Base-by-base conservation (phyloP, 2,888 invertebrate genomes). In the Epinotia brunnichana region DNA sequence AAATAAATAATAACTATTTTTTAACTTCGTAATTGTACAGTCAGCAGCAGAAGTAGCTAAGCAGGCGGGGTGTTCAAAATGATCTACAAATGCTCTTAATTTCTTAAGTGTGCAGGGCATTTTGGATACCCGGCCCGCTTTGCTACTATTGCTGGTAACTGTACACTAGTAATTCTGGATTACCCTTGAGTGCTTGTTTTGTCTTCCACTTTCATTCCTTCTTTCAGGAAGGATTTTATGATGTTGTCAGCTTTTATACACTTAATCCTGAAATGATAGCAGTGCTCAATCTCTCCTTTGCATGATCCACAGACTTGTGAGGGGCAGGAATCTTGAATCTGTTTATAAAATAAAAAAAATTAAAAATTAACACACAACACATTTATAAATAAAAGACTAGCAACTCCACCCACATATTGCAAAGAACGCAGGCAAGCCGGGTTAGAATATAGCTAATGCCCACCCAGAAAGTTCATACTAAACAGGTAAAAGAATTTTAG, bases 181-280 rank as follows among this genome's bases (percentile, higher is more conserved):
- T 71, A 73, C 68, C 69, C 74, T 35, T 70, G 53, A 62, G 74
- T 69, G 57, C 57, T 19, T 59, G 64, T 44, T 73, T 82, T 81
- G 62, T 78, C 80, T 76, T 83, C 81, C 64, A 73, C 67, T 61
- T 76, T 57, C 70, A 83, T 81, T 73, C 83, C 82, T 54, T 79
- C 79, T 72, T 80, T 85, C 15, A 86, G 66, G 44, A 90, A 77
- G 29, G 88, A 83, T 76, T 83, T 87, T 63, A 90, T 81, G 70
- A 82, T 81, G 63, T 75, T 81, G 74, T 93, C 85, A 3, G 94
- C 87, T 35, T 87, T 87, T 66, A 88, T 85, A 76, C 93, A 92
- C 78, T 90, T 90, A n/a, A 79, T 77, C 77, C 89, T 92, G 76
- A 94, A 94, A n/a, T 87, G 81, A 77, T 88, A 90, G 74, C 85